Conservation (phyloP, 2,113 vertebrate genomes). For the Myocastor coypus region DNA sequence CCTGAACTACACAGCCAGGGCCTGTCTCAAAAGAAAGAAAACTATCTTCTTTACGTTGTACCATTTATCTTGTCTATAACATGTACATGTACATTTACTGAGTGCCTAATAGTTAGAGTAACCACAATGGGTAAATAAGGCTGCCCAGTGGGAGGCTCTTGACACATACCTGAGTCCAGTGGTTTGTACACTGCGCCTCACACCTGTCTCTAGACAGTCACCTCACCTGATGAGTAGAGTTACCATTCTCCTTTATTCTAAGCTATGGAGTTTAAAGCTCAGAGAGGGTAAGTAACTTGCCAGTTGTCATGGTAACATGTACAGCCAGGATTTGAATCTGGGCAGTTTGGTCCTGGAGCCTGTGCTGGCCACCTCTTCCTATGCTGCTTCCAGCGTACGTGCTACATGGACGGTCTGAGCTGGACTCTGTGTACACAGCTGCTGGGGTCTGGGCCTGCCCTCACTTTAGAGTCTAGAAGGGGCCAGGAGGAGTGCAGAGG, state of each 20-base stretch:
- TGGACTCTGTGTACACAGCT: accelerated
- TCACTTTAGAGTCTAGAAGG: not conserved
- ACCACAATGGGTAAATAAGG: not conserved
- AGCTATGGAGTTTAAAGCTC: not conserved
- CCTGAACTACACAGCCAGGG: not conserved
- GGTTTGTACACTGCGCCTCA: not conserved
- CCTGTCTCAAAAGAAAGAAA: not conserved
- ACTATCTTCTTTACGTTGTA: not conserved
- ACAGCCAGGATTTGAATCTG: not conserved
- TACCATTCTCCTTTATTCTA: not conserved
- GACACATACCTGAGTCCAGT: not conserved
- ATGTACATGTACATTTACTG: not conserved
- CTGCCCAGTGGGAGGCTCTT: not conserved
- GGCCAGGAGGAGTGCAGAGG: not conserved
- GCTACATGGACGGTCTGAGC: not conserved
- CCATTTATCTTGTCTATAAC: not conserved
- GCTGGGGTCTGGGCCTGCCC: too few relatives aligned
- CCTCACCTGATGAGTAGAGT: not conserved
- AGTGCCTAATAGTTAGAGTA: not conserved
- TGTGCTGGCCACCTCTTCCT: not conserved
- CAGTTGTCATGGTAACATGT: accelerated
- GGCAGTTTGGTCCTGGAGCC: not conserved
- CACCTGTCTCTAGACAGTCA: not conserved
- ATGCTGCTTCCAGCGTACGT: not conserved
- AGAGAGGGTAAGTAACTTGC: not conserved